Percentiles rank a stretch among this genome's conserved stretches.
Conservation (phyloP, 1,140 invertebrate genomes). For the Hydropsyche tenuis region DNA sequence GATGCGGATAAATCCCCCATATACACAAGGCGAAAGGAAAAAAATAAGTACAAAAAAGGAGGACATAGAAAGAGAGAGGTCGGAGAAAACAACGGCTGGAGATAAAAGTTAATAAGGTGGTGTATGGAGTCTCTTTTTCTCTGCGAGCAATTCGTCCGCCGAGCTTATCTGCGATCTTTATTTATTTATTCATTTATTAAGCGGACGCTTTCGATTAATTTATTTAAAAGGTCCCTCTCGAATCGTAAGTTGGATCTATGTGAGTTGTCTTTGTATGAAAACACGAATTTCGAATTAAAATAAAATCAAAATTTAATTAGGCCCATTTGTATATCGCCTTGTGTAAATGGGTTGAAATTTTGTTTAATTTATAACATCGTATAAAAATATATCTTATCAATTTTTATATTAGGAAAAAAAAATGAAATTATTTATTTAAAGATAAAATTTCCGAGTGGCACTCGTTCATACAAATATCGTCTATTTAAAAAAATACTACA, state of each 20-base stretch:
- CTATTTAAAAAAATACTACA: too few relatives aligned
- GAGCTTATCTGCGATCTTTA: conserved; percentile 24
- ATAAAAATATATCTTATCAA: too few relatives aligned
- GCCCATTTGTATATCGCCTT: too few relatives aligned
- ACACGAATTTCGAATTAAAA: too few relatives aligned
- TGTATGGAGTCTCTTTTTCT: conserved; percentile 6
- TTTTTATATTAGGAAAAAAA: too few relatives aligned
- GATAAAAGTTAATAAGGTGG: conserved; percentile 27
- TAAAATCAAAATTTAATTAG: too few relatives aligned
- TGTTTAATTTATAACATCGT: too few relatives aligned
- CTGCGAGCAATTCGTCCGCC: conserved; percentile 6
- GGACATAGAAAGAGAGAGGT: not conserved
- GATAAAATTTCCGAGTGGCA: too few relatives aligned
- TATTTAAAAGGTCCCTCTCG: not conserved
- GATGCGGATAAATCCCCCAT: conserved; percentile 20
- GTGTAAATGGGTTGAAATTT: too few relatives aligned
- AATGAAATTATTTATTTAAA: too few relatives aligned
- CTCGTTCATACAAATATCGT: too few relatives aligned
- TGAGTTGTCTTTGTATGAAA: not conserved
- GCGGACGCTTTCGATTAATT: not conserved
- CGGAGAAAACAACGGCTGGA: conserved; percentile 5
- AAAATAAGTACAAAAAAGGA: not conserved
- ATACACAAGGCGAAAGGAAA: not conserved
- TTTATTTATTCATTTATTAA: conserved; percentile 23
- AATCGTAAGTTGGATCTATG: not conserved